Conservation (phyloP, 2,888 invertebrate species). For the Coronaproctus castanopsis region DNA sequence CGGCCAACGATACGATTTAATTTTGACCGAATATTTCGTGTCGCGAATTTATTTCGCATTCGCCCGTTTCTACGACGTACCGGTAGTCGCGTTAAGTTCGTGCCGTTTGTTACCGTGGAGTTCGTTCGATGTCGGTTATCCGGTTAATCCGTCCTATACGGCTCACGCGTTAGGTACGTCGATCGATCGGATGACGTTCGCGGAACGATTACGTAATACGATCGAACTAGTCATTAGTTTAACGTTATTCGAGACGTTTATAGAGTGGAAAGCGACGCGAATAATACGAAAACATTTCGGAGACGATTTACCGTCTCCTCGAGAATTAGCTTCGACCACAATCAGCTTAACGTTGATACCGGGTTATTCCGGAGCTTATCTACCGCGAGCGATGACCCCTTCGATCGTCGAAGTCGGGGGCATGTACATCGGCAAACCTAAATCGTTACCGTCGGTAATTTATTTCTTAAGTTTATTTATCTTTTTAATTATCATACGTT, state of each 20-base stretch:
- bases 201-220: neutral
- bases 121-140: neutral
- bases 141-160: neutral
- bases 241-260: neutral
- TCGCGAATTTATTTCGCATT: constrained; percentile 4
- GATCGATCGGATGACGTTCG: constrained; percentile 1
- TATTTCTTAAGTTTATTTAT: too few relatives aligned
- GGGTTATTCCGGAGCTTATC: constrained; percentile 5
- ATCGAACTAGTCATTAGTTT: neutral
- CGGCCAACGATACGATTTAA: constrained; percentile 5
- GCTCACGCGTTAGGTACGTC: neutral
- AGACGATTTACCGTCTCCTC: constrained; percentile 5
- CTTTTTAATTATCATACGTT: too few relatives aligned
- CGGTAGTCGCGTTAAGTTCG: constrained; percentile 6
- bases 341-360: constrained; percentile 8
- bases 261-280: neutral
- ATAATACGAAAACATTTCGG: neutral
- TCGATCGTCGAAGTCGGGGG: constrained; percentile 12
- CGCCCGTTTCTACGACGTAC: constrained; percentile 3
- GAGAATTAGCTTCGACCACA: constrained; percentile 1
- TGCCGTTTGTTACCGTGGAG: constrained; percentile 6
- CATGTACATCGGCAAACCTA: constrained; percentile 6
- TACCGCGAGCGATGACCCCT: constrained; percentile 1
- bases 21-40: constrained; percentile 11
- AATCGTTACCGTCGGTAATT: constrained; percentile 6